These are phyloP conservation scores for Diadema setosum DNA, from an alignment of 35 echinoderm and acorn worm genomes.

Conservation along the genomic window DNA sequence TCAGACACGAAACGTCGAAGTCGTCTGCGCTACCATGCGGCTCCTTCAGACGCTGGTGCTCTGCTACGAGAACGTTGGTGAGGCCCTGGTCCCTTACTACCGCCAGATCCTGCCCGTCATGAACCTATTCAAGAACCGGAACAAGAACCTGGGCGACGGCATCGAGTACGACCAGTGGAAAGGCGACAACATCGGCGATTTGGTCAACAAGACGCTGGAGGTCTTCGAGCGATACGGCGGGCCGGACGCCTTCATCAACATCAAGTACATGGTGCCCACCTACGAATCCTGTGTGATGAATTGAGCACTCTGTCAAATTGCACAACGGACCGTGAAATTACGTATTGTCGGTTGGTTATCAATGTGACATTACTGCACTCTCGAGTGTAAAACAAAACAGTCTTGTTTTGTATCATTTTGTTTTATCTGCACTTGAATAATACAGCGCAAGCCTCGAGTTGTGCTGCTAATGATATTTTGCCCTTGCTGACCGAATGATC, in stretches of 20 bases:
- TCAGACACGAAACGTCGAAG: constrained; percentile 47
- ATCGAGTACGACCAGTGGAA: constrained; percentile 90
- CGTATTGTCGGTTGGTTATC: no score
- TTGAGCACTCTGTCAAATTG: no score
- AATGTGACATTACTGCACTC: no score
- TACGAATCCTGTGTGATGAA: constrained; percentile 89
- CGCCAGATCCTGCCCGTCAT: constrained; percentile 83
- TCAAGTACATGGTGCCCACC: constrained; percentile 94
- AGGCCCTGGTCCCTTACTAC: constrained; percentile 89
- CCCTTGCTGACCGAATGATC: no score
- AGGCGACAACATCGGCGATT: constrained; percentile 73
- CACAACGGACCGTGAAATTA: no score
- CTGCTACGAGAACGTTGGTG: constrained; percentile 56
- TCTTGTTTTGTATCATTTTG: no score
- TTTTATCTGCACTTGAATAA: no score
- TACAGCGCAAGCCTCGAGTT: no score
- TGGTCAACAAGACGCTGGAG: constrained; percentile 78
- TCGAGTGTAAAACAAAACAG: no score
- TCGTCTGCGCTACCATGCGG: constrained; percentile 63
- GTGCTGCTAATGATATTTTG: no score
- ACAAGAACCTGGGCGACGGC: constrained; percentile 86
- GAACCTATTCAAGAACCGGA: constrained; percentile 89
- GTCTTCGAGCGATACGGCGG: constrained; percentile 79
- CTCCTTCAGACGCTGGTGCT: constrained; percentile 61
- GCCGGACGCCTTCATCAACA: constrained; percentile 85